Evolutionary conservation across 2,113 vertebrate species (phyloP), one percentile per base, ranked within the genome.

Genomic region (Macquaria ambigua): DNA sequence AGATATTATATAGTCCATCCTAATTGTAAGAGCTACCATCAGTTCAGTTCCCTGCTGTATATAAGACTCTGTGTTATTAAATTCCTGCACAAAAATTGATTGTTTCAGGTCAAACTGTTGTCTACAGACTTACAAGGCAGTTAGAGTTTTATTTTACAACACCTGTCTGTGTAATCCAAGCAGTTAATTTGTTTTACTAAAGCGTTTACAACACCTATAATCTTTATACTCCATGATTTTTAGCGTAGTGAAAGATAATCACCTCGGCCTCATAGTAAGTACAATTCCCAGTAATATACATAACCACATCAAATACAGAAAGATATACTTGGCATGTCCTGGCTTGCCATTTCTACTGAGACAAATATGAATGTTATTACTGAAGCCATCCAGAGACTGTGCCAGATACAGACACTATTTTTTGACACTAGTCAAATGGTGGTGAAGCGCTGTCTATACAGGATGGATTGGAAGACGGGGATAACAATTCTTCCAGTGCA

Each of bases 141-240:
- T 77, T 62, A 53, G 8, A 52, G 15, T 89, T 91, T 85, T 85
- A 85, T 89, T 87, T 85, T 84, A 84, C 64, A 75, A 74, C 23
- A 46, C 67, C 70, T 79, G 21, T 48, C 80, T 39, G 6, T 83
- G 69, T 87, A 84, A 68, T 72, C 37, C 52, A 28, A 66, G 63
- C 68, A 72, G 70, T 84, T 81, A 77, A 81, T 79, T 67, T 73
- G 78, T 82, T 84, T 79, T 68, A 82, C 56, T 62, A 59, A 87
- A 87, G 9, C 52, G 62, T 77, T 70, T 80, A 84, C 43, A 56
- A 39, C 34, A 46, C 37, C 79, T 34, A 59, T 74, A 71, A 74
- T 81, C 67, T 86, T 77, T 67, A 80, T 56, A 59, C 50, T 41
- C 20, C 18, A 39, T 7, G 1, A 46, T 77, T 73, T 79, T 58